Base-by-base conservation (phyloP, 23 tunicate species). In the Styela clava region DNA sequence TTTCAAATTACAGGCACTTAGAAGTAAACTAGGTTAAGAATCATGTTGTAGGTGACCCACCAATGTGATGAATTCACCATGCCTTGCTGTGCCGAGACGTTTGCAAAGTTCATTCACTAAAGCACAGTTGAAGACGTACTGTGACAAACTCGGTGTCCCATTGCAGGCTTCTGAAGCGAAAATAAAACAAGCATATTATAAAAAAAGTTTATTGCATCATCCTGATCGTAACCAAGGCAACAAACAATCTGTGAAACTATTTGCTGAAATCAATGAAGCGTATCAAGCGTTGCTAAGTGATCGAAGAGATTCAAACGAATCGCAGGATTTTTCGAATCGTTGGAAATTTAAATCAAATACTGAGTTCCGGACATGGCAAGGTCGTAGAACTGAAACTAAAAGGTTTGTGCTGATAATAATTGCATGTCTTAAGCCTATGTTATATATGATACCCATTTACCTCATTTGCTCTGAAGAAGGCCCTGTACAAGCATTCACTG, bases 101-200 rank as follows among this genome's bases (percentile, higher is more conserved):
- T 22, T 76, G 34, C 86, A 73, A 51, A 83, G 80, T 34, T 33
- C 63, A 20, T 36, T 20, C 18, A 35, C 62, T 16, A 76, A 35
- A 81, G 34, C 52, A 51, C 86, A 91, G 51, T 51, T 91, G 62
- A 91, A 86, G 69, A 35, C 62, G 9, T 91, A 82, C 73, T 86
- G 91, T 51, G 87, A 86, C 56, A 34, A 83, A 9, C 63, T 91
- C n/a, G 97, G 91, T 3, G 82, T 91, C 2, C 91, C 97, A 24
- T 64, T 83, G 69, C 89, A 78, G 32, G 90, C 97, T 52, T 82
- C 90, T 5, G 91, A 82, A 28, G 84, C 78, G 1, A 85, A 83
- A 84, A 81, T 93, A 22, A 88, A 88, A 36, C 89, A 93, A 69
- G 88, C 94, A 1, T 93, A 87, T 85, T 93, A 88, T 78, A 84